Conservation (phyloP, 1,140 invertebrate species). For the Chrysopa pallens region DNA sequence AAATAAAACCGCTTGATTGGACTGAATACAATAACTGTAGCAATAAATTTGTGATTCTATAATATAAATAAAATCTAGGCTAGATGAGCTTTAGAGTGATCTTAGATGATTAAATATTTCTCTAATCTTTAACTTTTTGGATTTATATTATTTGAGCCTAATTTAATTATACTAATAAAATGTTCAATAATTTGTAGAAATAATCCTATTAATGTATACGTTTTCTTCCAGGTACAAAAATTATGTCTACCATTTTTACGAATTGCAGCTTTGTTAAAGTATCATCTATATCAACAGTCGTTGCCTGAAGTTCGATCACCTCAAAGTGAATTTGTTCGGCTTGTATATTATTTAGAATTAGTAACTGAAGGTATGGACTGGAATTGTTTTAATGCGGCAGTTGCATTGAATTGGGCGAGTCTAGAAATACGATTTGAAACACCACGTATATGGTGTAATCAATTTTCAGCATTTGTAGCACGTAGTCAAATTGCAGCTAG, state of each 20-base stretch:
- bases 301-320: slow-evolving; percentile 43
- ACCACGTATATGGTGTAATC: slow-evolving; percentile 43
- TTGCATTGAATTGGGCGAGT: slow-evolving; percentile 38
- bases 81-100: no score
- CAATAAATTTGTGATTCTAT: no score
- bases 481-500: slow-evolving; percentile 32
- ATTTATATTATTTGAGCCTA: no score
- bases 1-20: no score
- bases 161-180: no score
- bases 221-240: slow-evolving; percentile 51
- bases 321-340: slow-evolving; percentile 48
- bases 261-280: slow-evolving; percentile 61
- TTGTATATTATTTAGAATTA: slow-evolving; percentile 58
- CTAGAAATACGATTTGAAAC: slow-evolving; percentile 19
- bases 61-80: no score
- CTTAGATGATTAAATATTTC: no score
- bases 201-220: no score
- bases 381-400: slow-evolving; percentile 43
- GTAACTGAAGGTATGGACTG: slow-evolving; percentile 45
- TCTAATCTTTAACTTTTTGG: no score
- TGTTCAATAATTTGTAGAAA: no score
- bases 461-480: slow-evolving; percentile 33
- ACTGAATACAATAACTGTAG: no score
- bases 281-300: slow-evolving; percentile 71
- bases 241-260: slow-evolving; percentile 70